These are phyloP conservation scores for Bellardia pandia DNA, from an alignment of 2,888 invertebrate species.

Conservation along the genomic window DNA sequence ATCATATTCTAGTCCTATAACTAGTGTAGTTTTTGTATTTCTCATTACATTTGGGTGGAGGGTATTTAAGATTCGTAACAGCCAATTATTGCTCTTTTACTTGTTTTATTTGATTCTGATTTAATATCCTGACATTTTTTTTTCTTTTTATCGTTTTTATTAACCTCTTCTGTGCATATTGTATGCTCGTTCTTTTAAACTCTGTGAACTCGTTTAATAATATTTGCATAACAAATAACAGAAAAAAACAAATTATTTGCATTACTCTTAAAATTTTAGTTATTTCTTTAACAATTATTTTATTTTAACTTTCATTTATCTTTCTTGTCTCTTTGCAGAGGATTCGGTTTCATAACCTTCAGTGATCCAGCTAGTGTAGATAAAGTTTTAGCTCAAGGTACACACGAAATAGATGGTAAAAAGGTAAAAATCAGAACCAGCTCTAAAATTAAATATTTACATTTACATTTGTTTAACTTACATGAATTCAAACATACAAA, in stretches of 20 bases:
- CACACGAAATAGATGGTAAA: slow-evolving; percentile 99
- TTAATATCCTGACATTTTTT: slow-evolving; percentile 51
- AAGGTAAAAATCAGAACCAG: slow-evolving; percentile 89
- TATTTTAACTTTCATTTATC: slow-evolving; percentile 9
- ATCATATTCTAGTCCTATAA: too few species aligned
- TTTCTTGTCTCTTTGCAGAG: slow-evolving; percentile 88
- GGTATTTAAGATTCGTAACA: too few species aligned
- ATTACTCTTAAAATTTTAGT: slow-evolving; percentile 49
- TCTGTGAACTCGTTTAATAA: slow-evolving; percentile 29
- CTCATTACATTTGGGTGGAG: too few species aligned
- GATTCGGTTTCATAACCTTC: slow-evolving; percentile 99
- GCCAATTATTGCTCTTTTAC: not conserved
- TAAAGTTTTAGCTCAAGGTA: slow-evolving; percentile 99
- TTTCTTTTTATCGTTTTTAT: slow-evolving; percentile 32
- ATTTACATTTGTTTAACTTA: not conserved
- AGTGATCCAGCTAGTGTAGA: slow-evolving; percentile 99
- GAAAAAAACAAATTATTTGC: slow-evolving; percentile 44
- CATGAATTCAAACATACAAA: too few species aligned
- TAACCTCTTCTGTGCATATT: not conserved
- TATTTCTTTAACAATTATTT: slow-evolving; percentile 43
- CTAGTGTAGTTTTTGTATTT: too few species aligned
- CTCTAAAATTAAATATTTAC: slow-evolving; percentile 4
- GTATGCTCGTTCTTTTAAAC: not conserved
- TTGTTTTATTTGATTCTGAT: slow-evolving; percentile 4
- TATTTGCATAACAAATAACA: slow-evolving; percentile 13